Conservation (phyloP, 1,140 invertebrate genomes). For the Bemisia tabaci region DNA sequence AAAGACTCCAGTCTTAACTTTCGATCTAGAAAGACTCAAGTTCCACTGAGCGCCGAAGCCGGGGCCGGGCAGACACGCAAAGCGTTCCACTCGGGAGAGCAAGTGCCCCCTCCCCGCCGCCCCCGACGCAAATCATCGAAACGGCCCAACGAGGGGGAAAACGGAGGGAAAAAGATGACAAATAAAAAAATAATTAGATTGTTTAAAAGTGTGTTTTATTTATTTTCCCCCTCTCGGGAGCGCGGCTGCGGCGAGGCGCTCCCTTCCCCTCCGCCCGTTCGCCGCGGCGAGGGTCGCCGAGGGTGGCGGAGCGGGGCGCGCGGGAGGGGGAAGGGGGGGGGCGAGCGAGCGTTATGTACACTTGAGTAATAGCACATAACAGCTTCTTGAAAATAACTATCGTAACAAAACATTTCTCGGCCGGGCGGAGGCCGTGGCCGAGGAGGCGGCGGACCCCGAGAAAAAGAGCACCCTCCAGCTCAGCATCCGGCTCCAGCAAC, state of each 20-base stretch:
- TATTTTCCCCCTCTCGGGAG: neutral
- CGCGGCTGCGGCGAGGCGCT: neutral
- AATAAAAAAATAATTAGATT: constrained; percentile 1
- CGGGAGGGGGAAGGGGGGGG: neutral
- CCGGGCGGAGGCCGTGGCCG: neutral
- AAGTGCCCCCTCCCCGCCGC: neutral
- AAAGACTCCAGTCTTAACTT: too few species aligned
- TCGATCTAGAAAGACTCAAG: too few species aligned
- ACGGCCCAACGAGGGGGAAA: neutral
- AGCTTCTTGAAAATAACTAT: neutral
- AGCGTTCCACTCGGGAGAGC: neutral
- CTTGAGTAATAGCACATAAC: neutral
- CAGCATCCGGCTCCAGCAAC: neutral
- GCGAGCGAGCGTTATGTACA: neutral
- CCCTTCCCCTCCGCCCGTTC: too few species aligned
- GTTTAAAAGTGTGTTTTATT: neutral
- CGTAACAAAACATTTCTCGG: neutral
- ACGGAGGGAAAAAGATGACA: neutral
- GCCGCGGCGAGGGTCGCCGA: neutral
- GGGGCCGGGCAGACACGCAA: too few species aligned
- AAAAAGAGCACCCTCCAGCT: neutral
- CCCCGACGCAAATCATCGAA: neutral
- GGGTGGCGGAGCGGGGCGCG: neutral
- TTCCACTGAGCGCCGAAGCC: too few species aligned
- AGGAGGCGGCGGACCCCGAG: neutral